Conservation (phyloP, 1,140 invertebrate genomes). For the Drosophila kikkawai region DNA sequence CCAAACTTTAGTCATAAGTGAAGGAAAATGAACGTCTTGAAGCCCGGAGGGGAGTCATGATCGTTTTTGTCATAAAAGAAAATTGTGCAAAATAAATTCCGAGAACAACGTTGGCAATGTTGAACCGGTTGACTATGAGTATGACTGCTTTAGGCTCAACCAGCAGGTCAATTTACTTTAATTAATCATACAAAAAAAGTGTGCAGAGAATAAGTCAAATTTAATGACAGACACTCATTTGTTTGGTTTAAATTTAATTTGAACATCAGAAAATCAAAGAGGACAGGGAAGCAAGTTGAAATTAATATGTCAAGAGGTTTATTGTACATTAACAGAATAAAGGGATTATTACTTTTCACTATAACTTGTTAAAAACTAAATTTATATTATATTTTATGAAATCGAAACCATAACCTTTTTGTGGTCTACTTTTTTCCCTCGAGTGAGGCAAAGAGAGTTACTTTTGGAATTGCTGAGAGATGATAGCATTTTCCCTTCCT, state of each 20-base stretch:
- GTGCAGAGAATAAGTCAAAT: conserved; percentile 34
- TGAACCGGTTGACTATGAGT: conserved; percentile 26
- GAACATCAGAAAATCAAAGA: neutral
- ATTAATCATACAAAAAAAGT: conserved; percentile 59
- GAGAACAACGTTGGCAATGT: conserved; percentile 20
- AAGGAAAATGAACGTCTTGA: neutral
- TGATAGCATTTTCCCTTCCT: conserved; percentile 39
- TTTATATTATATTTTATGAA: neutral
- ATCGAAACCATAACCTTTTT: neutral
- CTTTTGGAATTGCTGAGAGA: conserved; percentile 48
- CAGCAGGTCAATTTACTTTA: conserved; percentile 66
- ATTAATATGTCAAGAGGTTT: neutral
- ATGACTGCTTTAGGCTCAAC: conserved; percentile 26
- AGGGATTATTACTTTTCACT: too few relatives aligned
- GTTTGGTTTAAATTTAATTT: conserved; percentile 1
- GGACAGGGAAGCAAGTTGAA: neutral
- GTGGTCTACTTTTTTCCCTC: neutral
- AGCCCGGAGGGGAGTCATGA: neutral
- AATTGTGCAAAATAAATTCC: conserved; percentile 59
- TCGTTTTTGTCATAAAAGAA: conserved; percentile 45
- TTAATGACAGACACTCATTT: conserved; percentile 17
- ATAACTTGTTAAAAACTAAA: too few relatives aligned
- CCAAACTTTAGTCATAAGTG: conserved; percentile 12
- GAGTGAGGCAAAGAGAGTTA: conserved; percentile 22
- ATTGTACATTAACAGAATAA: neutral